A percentile compares a stretch with the other conserved stretches of the same genome.
Conservation (phyloP, 2,797 vertebrate genomes). For the Cyclopterus lumpus region DNA sequence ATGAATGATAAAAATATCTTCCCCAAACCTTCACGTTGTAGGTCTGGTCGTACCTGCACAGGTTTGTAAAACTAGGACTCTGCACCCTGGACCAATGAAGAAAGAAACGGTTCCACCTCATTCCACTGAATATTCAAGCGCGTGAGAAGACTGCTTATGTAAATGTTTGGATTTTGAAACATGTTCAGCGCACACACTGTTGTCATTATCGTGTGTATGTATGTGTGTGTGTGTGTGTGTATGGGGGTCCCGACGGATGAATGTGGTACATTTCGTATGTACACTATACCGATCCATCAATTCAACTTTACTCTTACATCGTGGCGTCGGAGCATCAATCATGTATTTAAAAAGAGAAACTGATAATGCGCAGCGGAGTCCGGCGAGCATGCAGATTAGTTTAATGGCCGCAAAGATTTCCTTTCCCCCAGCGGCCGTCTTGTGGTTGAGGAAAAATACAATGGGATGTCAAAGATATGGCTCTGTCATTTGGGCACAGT, state of each 20-base stretch:
- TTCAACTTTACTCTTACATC: slow-evolving; percentile 22
- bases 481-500: too few species aligned
- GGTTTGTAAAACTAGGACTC: not conserved
- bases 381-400: slow-evolving; percentile 15
- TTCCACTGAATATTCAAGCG: slow-evolving; percentile 42
- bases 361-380: slow-evolving; percentile 23
- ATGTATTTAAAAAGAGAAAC: slow-evolving; percentile 29
- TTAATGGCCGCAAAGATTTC: slow-evolving; percentile 26
- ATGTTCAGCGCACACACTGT: slow-evolving; percentile 4
- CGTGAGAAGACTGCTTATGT: slow-evolving; percentile 29
- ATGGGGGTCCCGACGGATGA: slow-evolving; percentile 30
- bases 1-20: too few species aligned
- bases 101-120: slow-evolving; percentile 22
- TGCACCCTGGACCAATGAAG: slow-evolving; percentile 7
- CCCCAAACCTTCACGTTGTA: not conserved
- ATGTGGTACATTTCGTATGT: slow-evolving; percentile 40
- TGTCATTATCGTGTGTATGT: slow-evolving; percentile 42
- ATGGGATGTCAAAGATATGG: too few species aligned
- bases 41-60: not conserved
- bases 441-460: slow-evolving; percentile 49
- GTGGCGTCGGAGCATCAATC: slow-evolving; percentile 26
- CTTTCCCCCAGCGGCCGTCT: slow-evolving; percentile 26
- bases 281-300: slow-evolving; percentile 20
- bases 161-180: slow-evolving; percentile 35
- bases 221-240: too few species aligned